Base-by-base conservation (phyloP, 1,140 invertebrate species). In the Aphaenogaster rudis region DNA sequence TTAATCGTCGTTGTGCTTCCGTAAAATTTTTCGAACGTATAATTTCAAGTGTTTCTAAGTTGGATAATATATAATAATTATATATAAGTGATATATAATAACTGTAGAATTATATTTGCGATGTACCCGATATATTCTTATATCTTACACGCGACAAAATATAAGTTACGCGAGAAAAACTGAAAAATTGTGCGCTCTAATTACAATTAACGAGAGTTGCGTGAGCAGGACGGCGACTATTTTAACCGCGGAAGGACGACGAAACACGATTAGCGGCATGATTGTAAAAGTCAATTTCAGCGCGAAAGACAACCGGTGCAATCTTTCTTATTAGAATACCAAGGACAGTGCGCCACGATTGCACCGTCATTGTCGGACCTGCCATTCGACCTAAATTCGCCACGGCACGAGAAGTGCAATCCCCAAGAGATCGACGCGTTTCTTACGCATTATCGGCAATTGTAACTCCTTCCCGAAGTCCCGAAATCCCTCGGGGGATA, bases 271-370 rank as follows among this genome's bases (percentile, higher is more conserved):
- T 82, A 82, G 15, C 15, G 39, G 9, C 33, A 86, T 48, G 36
- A 78, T 78, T n/a, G 15, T 78, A 78, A 86, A 63, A 42, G 15
- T 61, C 52, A 9, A 72, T n/a, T 71, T 42, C 13, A 48, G 17
- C n/a, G 7, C 39, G 72, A 64, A 9, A 64, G 11, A 48, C 45
- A 66, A 13, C 15, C 82, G 36, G 11, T 42, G 71, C 42, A n/a
- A 42, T 79, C 59, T 85, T 64, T 64, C 45, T 66, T 21, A 11
- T 63, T 42, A 64, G 59, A 42, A 59, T 66, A 21, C 11, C 74
- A 78, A 86, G 72, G 72, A 86, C 82, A 66, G 45, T 72, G 79
- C 79, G 28, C 28, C 54, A 61, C 17, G 33, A 45, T 61, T 77
- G 39, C 39, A 61, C 8, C 57, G 15, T 67, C 48, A 50, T 50